These are phyloP conservation scores for Drosophila setifemur DNA, from an alignment of 1,140 invertebrate species.

Conservation along the genomic window DNA sequence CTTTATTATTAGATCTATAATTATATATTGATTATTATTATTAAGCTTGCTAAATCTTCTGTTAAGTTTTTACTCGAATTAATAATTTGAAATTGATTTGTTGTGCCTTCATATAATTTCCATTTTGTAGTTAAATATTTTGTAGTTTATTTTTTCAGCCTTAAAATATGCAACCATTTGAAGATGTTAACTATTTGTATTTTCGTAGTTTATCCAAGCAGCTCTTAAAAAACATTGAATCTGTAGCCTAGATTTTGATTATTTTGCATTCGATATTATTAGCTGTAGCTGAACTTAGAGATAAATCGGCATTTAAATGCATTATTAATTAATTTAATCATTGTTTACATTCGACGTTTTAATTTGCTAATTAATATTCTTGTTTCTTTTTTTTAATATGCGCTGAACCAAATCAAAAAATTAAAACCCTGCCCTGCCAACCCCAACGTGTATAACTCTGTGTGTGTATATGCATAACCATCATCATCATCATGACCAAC, in stretches of 20 bases:
- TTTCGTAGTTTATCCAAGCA: no score
- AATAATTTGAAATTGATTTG: constrained; percentile 1
- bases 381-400: constrained; percentile 71
- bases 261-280: constrained; percentile 33
- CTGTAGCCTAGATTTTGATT: constrained; percentile 7
- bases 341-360: constrained; percentile 42
- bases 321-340: constrained; percentile 71
- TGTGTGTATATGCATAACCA: constrained; percentile 59
- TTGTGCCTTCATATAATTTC: neutral
- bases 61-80: no score
- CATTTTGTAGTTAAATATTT: constrained; percentile 4
- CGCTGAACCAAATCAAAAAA: constrained; percentile 65
- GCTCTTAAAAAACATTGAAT: neutral
- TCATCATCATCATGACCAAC: constrained; percentile 52
- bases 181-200: no score
- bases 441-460: constrained; percentile 60
- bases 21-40: neutral
- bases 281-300: no score
- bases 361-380: constrained; percentile 78
- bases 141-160: constrained; percentile 5
- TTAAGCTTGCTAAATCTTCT: neutral
- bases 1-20: neutral
- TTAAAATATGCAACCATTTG: neutral
- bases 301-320: constrained; percentile 59
- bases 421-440: constrained; percentile 53